Conservation (phyloP, 2,113 vertebrate species). For the Rhinolophus sinicus region DNA sequence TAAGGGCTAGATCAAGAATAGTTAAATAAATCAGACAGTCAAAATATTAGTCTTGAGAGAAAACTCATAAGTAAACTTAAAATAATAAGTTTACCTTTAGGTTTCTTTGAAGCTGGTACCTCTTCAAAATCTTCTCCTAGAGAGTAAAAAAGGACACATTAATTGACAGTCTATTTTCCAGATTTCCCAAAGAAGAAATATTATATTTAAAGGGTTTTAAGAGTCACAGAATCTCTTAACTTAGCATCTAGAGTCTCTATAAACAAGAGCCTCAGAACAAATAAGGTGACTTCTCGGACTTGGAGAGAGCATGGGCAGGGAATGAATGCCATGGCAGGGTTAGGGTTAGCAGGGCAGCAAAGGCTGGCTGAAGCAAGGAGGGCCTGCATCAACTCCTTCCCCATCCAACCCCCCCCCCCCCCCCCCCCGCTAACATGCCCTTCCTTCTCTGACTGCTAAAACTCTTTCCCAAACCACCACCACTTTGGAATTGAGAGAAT, state of each 20-base stretch:
- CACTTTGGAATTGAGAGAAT: background rate
- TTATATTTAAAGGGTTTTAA: background rate
- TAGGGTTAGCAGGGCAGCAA: background rate
- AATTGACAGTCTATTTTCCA: background rate
- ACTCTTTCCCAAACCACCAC: background rate
- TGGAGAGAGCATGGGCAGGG: accelerated
- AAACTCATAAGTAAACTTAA: background rate
- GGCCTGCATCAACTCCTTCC: accelerated
- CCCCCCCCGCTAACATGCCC: accelerated
- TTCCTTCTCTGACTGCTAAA: background rate
- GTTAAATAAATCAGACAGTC: background rate
- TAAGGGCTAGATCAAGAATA: background rate
- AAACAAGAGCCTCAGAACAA: background rate
- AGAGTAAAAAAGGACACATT: background rate
- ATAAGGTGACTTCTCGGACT: background rate
- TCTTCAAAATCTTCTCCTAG: conserved; percentile 61
- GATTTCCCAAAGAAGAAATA: background rate
- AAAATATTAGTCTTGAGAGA: background rate
- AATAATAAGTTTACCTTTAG: conserved; percentile 50
- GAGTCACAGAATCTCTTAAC: background rate
- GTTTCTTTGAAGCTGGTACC: conserved; percentile 47
- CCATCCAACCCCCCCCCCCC: no score
- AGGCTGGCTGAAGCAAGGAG: background rate
- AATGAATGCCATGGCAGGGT: accelerated
- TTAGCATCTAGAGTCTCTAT: background rate